Conservation (phyloP, 2,113 vertebrate genomes). For the Oxygymnocypris stewartii region DNA sequence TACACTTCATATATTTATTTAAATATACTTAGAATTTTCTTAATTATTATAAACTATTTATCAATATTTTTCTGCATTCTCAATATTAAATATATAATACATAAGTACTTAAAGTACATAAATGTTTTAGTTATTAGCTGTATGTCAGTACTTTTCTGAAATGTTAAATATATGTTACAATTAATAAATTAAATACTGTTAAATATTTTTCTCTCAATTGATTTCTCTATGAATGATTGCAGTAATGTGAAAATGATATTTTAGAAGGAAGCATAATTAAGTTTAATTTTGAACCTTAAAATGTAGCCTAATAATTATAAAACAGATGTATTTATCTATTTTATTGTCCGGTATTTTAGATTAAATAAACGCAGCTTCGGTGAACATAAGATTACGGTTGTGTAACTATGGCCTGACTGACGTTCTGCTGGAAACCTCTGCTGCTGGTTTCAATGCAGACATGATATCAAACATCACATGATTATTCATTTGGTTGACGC, state of each 20-base stretch:
- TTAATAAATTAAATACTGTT: too few relatives aligned
- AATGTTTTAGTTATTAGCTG: not conserved
- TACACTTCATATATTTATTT: too few relatives aligned
- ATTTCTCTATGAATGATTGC: not conserved
- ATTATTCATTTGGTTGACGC: constrained; percentile 35
- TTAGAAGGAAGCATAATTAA: not conserved
- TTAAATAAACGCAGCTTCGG: not conserved
- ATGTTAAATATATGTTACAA: too few relatives aligned
- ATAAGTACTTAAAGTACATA: not conserved
- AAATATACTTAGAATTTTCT: too few relatives aligned
- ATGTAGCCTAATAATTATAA: not conserved
- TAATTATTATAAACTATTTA: too few relatives aligned
- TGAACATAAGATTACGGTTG: not conserved
- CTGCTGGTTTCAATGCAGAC: not conserved
- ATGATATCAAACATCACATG: constrained; percentile 16
- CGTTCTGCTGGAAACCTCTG: not conserved
- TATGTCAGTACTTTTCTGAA: not conserved
- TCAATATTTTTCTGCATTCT: not conserved
- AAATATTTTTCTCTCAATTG: too few relatives aligned
- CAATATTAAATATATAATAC: not conserved
- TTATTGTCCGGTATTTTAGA: not conserved
- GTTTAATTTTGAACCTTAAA: not conserved
- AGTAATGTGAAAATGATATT: not conserved
- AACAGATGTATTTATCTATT: not conserved
- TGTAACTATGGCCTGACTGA: not conserved